Conservation (phyloP, 2,888 invertebrate genomes). For the Mechanitis mazaeus region DNA sequence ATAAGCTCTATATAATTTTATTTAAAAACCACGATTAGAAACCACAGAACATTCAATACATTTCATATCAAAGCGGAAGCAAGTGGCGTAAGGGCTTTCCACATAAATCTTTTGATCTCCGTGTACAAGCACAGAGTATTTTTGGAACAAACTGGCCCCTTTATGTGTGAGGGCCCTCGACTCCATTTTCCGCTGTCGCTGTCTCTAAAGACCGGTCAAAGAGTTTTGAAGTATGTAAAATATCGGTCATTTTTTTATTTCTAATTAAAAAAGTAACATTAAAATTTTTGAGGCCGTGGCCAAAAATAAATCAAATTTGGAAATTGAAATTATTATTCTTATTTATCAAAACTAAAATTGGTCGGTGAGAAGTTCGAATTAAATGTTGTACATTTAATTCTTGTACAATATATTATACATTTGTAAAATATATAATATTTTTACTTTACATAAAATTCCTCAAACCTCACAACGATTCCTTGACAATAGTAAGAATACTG, state of each 20-base stretch:
- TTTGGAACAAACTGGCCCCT: slow-evolving; percentile 40
- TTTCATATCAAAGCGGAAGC: slow-evolving; percentile 5
- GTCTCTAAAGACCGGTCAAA: slow-evolving; percentile 17
- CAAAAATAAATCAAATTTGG: no score
- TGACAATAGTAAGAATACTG: slow-evolving; percentile 22
- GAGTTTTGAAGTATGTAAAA: slow-evolving; percentile 10
- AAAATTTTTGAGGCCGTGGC: not conserved
- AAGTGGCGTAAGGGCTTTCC: slow-evolving; percentile 7
- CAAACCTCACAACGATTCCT: slow-evolving; percentile 21
- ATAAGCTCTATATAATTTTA: not conserved
- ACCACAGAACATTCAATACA: slow-evolving; percentile 3
- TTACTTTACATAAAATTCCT: slow-evolving; percentile 5
- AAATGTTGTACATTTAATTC: no score
- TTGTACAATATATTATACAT: slow-evolving; percentile 4
- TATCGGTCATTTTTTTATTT: slow-evolving; percentile 11
- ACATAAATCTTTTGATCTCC: slow-evolving; percentile 38
- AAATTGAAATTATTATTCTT: no score
- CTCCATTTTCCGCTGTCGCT: slow-evolving; percentile 19
- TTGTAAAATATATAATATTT: slow-evolving; percentile 1
- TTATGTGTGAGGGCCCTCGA: slow-evolving; percentile 27
- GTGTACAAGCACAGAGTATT: slow-evolving; percentile 37
- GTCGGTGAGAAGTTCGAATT: no score
- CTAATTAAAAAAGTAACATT: slow-evolving; percentile 3
- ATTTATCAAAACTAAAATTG: no score
- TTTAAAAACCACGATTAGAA: not conserved